These are phyloP conservation scores for Hypotaenidia okinawae DNA, from an alignment of 2,797 vertebrate genomes.

Conservation along the genomic window DNA sequence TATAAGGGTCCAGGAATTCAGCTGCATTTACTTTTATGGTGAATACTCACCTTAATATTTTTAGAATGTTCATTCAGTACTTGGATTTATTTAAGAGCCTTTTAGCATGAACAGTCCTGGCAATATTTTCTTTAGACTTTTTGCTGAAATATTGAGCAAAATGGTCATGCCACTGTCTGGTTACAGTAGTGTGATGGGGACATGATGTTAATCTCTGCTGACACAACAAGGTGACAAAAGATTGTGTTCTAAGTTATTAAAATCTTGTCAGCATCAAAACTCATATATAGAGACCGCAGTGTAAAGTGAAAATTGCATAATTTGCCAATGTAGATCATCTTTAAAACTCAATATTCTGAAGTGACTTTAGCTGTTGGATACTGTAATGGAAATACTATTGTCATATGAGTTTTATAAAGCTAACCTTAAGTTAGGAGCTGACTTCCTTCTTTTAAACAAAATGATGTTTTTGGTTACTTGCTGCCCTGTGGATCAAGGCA, in stretches of 20 bases:
- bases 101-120: neutral
- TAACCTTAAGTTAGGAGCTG: neutral
- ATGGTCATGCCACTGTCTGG: neutral
- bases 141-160: neutral
- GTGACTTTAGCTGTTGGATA: neutral
- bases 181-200: neutral
- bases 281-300: neutral
- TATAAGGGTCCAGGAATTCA: neutral
- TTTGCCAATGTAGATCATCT: neutral
- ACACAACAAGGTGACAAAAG: neutral
- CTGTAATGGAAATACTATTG: neutral
- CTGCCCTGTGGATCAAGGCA: constrained; percentile 81
- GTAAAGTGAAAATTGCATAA: neutral
- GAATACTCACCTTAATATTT: neutral
- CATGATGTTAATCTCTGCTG: neutral
- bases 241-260: neutral
- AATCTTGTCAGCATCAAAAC: neutral
- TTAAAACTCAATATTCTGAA: neutral
- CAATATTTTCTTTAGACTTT: neutral
- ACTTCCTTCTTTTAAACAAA: constrained; percentile 38
- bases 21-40: neutral
- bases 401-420: neutral
- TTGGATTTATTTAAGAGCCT: neutral
- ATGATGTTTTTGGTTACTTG: constrained; percentile 45
- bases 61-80: neutral